Evolutionary conservation across 1,140 invertebrate genomes (phyloP), one percentile per base, ranked within the genome.

Genomic region (Pogonomyrmex californicus): DNA sequence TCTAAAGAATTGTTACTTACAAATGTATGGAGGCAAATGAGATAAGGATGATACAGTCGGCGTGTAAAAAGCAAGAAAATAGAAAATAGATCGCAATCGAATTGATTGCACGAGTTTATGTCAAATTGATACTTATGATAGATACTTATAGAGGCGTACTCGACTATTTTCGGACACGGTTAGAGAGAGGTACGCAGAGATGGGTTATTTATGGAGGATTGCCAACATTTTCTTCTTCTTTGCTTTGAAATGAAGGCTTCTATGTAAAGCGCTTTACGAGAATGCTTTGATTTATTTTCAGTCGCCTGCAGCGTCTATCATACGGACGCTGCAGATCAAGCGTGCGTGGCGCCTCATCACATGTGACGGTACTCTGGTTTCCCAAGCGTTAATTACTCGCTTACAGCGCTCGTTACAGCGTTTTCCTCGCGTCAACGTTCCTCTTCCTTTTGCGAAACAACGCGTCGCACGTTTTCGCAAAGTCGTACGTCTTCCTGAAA

Each of bases 251-350:
- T 83, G 68, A 75, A 83, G 68, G 79, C 79, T 33, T 73, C 79
- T 36, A 38, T 75, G 79, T 33, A 38, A 75, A 73, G 66, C 79
- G 68, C 68, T 82, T 82, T 82, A 75, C 41, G 54, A 73, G 68
- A 73, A 83, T 75, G 68, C 68, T 73, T 83, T 75, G 66, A 83
- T 83, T 75, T 83, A 83, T 83, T 83, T 83, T 83, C 79, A 83
- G 68, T 60, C 54, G 79, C 33, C 66, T 75, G 79, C 79, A 60
- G 54, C 70, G 41, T 62, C 79, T 75, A 60, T 73, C 79, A 75
- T 75, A 60, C 51, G 41, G 78, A 56, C 49, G 17, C 54, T 75
- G 79, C 33, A 75, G 41, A 75, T 83, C 56, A 83, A 66, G 77
- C 77, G 77, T 63, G 78, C 65, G 51, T 60, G 79, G 66, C 79